Conservation (phyloP, 1,140 invertebrate genomes). For the Drosophila kikkawai region DNA sequence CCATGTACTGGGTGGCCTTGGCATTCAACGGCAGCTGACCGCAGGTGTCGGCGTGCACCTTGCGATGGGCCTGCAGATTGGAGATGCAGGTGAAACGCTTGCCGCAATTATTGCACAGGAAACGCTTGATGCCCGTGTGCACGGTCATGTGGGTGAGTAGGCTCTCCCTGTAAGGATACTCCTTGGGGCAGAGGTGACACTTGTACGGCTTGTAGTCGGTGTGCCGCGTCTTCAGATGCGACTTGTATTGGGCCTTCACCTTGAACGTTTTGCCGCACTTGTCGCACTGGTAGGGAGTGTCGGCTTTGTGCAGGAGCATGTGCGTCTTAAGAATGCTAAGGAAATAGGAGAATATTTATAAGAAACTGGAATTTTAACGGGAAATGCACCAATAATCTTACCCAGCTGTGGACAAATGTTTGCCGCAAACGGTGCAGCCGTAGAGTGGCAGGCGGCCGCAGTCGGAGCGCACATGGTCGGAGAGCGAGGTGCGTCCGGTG, state of each 20-base stretch:
- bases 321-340: constrained; percentile 81
- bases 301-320: constrained; percentile 81
- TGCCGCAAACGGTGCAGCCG: constrained; percentile 81
- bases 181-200: constrained; percentile 87
- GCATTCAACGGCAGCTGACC: constrained; percentile 75
- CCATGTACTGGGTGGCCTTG: constrained; percentile 82
- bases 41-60: constrained; percentile 80
- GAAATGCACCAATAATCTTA: background rate
- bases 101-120: constrained; percentile 85
- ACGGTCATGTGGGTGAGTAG: constrained; percentile 86
- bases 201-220: constrained; percentile 89
- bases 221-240: constrained; percentile 89
- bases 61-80: constrained; percentile 85
- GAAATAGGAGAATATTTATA: background rate
- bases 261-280: constrained; percentile 85
- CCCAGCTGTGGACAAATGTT: constrained; percentile 83
- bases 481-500: constrained; percentile 78
- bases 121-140: constrained; percentile 86
- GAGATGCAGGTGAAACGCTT: constrained; percentile 86
- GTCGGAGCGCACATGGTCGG: constrained; percentile 83
- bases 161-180: constrained; percentile 86
- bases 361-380: background rate
- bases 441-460: constrained; percentile 81
- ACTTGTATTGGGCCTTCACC: constrained; percentile 88
- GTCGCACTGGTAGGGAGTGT: constrained; percentile 82